Evolutionary conservation across 2,888 invertebrate genomes (phyloP).

Genomic region (Sisyra terminalis): DNA sequence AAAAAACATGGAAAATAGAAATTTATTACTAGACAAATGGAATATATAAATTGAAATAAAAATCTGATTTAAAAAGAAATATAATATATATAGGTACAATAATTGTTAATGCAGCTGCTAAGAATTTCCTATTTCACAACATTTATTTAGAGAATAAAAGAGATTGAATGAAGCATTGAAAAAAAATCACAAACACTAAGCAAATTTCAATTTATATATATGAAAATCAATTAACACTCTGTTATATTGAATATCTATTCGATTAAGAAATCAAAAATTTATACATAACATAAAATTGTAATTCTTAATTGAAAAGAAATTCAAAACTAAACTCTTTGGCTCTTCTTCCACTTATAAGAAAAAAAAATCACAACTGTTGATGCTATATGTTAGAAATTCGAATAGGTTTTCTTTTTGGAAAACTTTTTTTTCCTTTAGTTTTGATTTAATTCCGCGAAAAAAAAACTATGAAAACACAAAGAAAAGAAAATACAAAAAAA

Average conservation of each 20-base stretch:
- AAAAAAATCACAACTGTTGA: too few relatives aligned
- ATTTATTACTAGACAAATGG: neutral
- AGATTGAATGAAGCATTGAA: neutral
- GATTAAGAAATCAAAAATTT: neutral
- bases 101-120: constrained; percentile 1
- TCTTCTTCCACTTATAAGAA: neutral
- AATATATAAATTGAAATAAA: neutral
- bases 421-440: too few relatives aligned
- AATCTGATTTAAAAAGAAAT: neutral
- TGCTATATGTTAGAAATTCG: too few relatives aligned
- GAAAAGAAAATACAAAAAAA: neutral
- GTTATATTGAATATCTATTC: neutral
- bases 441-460: neutral
- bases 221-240: neutral
- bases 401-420: too few relatives aligned
- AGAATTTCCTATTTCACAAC: neutral
- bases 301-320: neutral
- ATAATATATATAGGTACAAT: neutral
- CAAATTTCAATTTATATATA: constrained; percentile 1
- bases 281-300: neutral
- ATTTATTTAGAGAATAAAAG: neutral
- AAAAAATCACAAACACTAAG: neutral
- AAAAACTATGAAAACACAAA: neutral
- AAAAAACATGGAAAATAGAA: neutral
- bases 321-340: neutral